Evolutionary conservation across 2,888 invertebrate genomes (phyloP), one percentile per base, ranked within the genome.

Genomic region (Drosophila kambysellisi): DNA sequence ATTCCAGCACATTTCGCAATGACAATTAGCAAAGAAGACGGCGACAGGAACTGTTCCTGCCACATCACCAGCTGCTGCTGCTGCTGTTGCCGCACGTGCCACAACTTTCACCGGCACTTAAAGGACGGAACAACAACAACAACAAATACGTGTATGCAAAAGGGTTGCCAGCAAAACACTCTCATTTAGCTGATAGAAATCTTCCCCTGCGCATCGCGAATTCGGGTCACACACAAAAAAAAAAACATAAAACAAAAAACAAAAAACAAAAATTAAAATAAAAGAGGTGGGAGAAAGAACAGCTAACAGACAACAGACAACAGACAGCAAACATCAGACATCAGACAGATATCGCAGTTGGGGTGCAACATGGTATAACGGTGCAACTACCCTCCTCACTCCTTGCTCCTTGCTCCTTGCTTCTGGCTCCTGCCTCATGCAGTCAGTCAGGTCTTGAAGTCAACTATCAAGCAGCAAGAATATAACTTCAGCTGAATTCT

Each of bases 161-260:
- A 75, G 79, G 79, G 79, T 76, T 79, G 79, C 76, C 71, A 76
- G 56, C 66, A 71, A 75, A 75, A 66, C 68, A 69, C 79, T 79
- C 79, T 82, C 68, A 71, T 76, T 77, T 51, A 61, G 60, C 85
- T 83, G 85, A 85, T 85, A 85, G 75, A 88, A 83, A 85, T 85
- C 85, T 85, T 81, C 82, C 76, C 80, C 62, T 64, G 43, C 51
- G 32, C 67, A 29, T 20, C 57, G 29, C 37, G 25, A 63, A 79
- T 65, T 78, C 62, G 72, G 79, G 79, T 72, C 79, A 79, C 30
- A 41, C 11, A 51, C 8, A 43, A 1, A n/a, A n/a, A n/a, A n/a
- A n/a, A n/a, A n/a, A 20, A 48, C 20, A 25, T 1, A 8, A 35
- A 30, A 50, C 1, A 25, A 17, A n/a, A n/a, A 48, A n/a, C 11